Conservation (phyloP, 1,140 invertebrate genomes). For the Dinoponera quadriceps region DNA sequence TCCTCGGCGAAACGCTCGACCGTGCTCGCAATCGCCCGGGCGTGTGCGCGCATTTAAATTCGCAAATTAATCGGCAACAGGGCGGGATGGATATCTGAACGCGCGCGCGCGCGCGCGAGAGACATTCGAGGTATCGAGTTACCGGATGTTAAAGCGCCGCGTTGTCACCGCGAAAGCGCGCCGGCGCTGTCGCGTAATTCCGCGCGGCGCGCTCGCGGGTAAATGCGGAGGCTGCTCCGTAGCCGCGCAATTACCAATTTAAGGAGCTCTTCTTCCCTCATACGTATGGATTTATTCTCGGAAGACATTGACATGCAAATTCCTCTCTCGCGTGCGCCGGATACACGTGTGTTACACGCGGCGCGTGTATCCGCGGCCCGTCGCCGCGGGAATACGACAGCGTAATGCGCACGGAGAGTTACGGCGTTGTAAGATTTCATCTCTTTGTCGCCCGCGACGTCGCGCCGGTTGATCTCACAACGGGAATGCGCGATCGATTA, state of each 20-base stretch:
- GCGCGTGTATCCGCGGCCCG: slow-evolving; percentile 37
- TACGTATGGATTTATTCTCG: slow-evolving; percentile 64
- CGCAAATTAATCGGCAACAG: slow-evolving; percentile 68
- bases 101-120: slow-evolving; percentile 54
- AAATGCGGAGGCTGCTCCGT: slow-evolving; percentile 47
- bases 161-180: slow-evolving; percentile 59
- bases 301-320: slow-evolving; percentile 62
- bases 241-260: slow-evolving; percentile 67
- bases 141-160: slow-evolving; percentile 66
- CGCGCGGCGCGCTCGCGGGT: slow-evolving; percentile 25
- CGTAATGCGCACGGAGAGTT: slow-evolving; percentile 44
- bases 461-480: not conserved
- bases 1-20: slow-evolving; percentile 18
- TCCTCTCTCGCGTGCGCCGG: slow-evolving; percentile 5
- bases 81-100: slow-evolving; percentile 49
- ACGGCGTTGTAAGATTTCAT: slow-evolving; percentile 50
- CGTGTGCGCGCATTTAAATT: slow-evolving; percentile 71
- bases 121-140: slow-evolving; percentile 68
- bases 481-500: slow-evolving; percentile 29
- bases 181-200: slow-evolving; percentile 14
- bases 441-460: not conserved
- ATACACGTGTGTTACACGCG: slow-evolving; percentile 46
- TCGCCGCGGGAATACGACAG: slow-evolving; percentile 34
- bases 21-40: slow-evolving; percentile 27
- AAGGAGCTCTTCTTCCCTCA: slow-evolving; percentile 63